Evolutionary conservation across 1,140 invertebrate species (phyloP), one percentile per base, ranked within the genome.

Genomic region (Maconellicoccus hirsutus): DNA sequence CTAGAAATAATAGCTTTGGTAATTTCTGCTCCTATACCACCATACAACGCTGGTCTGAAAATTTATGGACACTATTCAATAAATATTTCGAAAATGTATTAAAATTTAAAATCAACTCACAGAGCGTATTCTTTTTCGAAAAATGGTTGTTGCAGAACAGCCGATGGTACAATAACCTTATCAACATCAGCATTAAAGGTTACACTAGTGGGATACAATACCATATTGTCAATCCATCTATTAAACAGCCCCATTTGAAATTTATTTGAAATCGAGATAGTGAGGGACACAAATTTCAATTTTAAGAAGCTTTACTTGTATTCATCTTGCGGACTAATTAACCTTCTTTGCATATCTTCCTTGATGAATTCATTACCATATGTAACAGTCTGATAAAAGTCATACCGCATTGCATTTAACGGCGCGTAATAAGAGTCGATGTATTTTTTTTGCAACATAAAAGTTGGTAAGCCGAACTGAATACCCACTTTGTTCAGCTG

Each of bases 391-490:
- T 78, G 75, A 72, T 84, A 84, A 59, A 84, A 81, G 73, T 84
- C 80, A 63, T 79, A 77, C 71, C 80, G 83, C 70, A 83, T 79
- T 21, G 83, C 76, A 19, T 77, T 79, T 61, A 84, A 75, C 23
- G 78, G 74, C 6, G 73, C 76, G 75, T 84, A 84, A 71, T 81
- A 80, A 8, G 79, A 76, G 66, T 83, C 81, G 0, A 83, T 73
- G 66, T 80, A 81, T 4, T 75, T 72, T 1, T 76, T 72, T 61
- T 81, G 77, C 26, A 79, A 75, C 72, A 83, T 77, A 29, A 76
- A 76, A 12, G 80, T 77, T 10, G 83, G 82, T 59, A 84, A 79
- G 0, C 85, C 85, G 25, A 86, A 77, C 76, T 84, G 82, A 14
- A 85, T 25, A 0, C 75, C 73, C 66, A 85, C 75, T 1, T 78